Percentiles rank a stretch among this genome's conserved stretches.
phyloP scores from a whole-genome alignment of 2,888 invertebrate species.

The Hypena proboscidalis region DNA sequence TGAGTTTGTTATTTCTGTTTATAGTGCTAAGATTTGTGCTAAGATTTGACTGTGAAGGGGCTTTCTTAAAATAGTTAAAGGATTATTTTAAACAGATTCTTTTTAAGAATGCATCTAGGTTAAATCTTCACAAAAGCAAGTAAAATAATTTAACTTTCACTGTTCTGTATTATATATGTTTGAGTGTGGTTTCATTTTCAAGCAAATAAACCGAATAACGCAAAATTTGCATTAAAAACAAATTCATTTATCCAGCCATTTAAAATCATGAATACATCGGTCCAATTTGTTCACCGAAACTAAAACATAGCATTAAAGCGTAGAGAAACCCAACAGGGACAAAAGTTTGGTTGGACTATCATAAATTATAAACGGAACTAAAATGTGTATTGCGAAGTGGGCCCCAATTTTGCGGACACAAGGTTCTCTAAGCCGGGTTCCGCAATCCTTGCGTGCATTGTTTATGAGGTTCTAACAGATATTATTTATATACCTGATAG shows the following conservation, averaged over 20 bases:
- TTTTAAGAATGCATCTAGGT: no score
- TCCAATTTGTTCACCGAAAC: slow-evolving; percentile 6
- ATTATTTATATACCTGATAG: slow-evolving; percentile 40
- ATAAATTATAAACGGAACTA: slow-evolving; percentile 37
- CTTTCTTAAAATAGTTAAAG: no score
- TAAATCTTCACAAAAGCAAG: no score
- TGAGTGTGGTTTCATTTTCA: no score
- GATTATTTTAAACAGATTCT: no score
- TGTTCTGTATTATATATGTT: no score
- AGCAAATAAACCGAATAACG: no score
- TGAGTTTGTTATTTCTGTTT: no score
- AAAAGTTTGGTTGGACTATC: slow-evolving; percentile 27
- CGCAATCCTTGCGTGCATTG: slow-evolving; percentile 28
- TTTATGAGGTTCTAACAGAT: slow-evolving; percentile 37
- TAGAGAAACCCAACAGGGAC: slow-evolving; percentile 15
- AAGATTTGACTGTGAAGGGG: no score
- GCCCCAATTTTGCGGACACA: slow-evolving; percentile 20
- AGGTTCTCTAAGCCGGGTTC: slow-evolving; percentile 26
- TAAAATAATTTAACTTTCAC: no score
- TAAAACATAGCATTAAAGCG: slow-evolving; percentile 25
- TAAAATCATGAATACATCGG: background rate
- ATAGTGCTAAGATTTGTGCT: no score
- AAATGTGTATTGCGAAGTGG: slow-evolving; percentile 25
- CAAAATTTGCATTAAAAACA: background rate
- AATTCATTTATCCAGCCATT: background rate